Conservation (phyloP, 1,140 invertebrate species). For the Luehdorfia chinensis region DNA sequence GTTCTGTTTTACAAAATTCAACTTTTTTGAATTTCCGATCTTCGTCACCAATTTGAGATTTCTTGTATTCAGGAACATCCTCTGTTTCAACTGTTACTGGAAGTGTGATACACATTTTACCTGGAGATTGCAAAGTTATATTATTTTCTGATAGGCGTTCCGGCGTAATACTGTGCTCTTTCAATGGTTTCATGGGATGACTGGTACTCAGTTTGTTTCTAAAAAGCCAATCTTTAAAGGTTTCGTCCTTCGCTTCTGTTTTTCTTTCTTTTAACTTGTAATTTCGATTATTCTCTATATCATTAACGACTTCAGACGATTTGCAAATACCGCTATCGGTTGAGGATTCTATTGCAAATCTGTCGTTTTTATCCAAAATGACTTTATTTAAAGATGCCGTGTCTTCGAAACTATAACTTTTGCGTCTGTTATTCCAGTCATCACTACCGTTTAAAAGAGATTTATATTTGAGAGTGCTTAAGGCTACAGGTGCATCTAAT, state of each 20-base stretch:
- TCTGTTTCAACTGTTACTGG: constrained; percentile 55
- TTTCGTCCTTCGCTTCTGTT: constrained; percentile 36
- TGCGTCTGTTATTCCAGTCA: constrained; percentile 83
- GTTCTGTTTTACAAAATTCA: constrained; percentile 90
- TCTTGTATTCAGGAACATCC: constrained; percentile 31
- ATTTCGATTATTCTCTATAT: constrained; percentile 33
- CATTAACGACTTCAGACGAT: constrained; percentile 81
- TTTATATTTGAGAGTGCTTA: constrained; percentile 69
- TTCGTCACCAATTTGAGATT: constrained; percentile 36
- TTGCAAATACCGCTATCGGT: constrained; percentile 85
- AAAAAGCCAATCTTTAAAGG: constrained; percentile 64
- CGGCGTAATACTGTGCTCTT: constrained; percentile 31
- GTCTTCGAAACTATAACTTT: constrained; percentile 86
- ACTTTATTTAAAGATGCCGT: constrained; percentile 71
- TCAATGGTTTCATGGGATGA: background rate
- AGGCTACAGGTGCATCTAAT: constrained; percentile 49
- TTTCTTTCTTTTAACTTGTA: constrained; percentile 26
- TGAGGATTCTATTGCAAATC: constrained; percentile 80
- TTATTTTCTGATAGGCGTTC: constrained; percentile 43
- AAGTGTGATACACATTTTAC: constrained; percentile 69
- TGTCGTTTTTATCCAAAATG: constrained; percentile 65
- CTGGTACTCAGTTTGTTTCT: constrained; percentile 49
- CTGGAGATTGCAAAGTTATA: constrained; percentile 54
- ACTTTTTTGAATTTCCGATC: constrained; percentile 83
- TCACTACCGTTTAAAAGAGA: constrained; percentile 70